Evolutionary conservation across 2,888 invertebrate species (phyloP).

Genomic region (Dugesia japonica): DNA sequence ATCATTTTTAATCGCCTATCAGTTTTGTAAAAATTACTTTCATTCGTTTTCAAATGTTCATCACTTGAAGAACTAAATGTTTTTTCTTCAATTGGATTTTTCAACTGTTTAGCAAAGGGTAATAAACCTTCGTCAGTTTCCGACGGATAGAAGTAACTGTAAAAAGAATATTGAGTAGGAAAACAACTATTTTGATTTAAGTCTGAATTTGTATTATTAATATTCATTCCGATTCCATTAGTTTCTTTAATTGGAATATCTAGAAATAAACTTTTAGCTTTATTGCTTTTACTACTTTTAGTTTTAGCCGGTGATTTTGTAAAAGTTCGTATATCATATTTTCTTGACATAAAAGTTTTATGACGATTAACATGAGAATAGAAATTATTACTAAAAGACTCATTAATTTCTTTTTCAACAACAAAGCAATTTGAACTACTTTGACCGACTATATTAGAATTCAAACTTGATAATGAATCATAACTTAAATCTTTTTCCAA

Average conservation of each 20-base stretch:
- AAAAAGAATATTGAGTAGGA: neutral
- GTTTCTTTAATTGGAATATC: neutral
- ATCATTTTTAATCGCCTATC: neutral
- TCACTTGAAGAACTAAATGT: neutral
- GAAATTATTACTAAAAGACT: neutral
- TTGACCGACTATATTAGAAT: too few relatives aligned
- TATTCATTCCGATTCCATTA: neutral
- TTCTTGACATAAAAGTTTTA: neutral
- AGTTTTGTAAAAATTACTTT: neutral
- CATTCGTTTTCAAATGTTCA: neutral
- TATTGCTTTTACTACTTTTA: neutral
- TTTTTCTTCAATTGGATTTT: neutral
- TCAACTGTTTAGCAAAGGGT: neutral
- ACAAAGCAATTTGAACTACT: too few relatives aligned
- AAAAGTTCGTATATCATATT: neutral
- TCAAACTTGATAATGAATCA: neutral
- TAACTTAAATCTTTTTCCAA: neutral
- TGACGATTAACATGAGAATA: neutral
- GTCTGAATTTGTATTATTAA: neutral
- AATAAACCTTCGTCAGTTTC: neutral
- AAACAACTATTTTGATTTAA: neutral
- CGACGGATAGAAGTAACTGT: neutral
- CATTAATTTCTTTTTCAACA: neutral
- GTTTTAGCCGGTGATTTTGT: neutral
- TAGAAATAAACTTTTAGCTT: neutral